Percentiles rank a stretch among this genome's conserved stretches.
These are phyloP conservation scores for Enteromius mattozi DNA, from an alignment of 2,797 vertebrate genomes.

Conservation along the genomic window DNA sequence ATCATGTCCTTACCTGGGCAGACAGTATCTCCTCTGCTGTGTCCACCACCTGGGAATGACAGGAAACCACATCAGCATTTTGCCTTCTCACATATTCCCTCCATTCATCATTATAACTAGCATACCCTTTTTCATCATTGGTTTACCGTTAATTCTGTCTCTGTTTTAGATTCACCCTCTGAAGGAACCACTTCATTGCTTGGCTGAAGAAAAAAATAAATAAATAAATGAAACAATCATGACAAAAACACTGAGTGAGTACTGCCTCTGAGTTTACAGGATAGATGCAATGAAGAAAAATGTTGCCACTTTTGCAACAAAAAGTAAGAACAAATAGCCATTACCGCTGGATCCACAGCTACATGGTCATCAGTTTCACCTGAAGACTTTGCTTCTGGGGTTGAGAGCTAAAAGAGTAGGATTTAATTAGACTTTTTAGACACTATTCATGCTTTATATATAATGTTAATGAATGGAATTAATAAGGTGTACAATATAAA, in stretches of 20 bases:
- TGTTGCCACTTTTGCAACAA: not conserved
- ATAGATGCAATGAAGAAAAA: not conserved
- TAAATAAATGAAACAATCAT: not conserved
- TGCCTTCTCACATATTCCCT: not conserved
- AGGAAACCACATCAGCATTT: not conserved
- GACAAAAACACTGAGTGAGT: not conserved
- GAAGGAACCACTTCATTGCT: conserved; percentile 74
- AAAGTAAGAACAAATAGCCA: not conserved
- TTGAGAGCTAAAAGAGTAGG: conserved; percentile 33
- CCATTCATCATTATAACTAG: not conserved
- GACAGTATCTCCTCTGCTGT: conserved; percentile 76
- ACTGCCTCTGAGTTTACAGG: not conserved
- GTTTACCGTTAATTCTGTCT: conserved; percentile 76
- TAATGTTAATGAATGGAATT: not conserved
- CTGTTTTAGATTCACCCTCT: conserved; percentile 73
- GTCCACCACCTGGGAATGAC: conserved; percentile 76
- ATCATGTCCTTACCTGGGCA: conserved; percentile 76
- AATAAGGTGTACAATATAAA: not conserved
- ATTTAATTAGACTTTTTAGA: not conserved
- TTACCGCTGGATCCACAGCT: conserved; percentile 53
- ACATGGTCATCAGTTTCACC: conserved; percentile 9
- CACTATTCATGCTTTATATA: not conserved
- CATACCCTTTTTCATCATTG: not conserved
- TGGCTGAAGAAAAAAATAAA: conserved; percentile 53
- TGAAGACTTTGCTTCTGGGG: conserved; percentile 27